A percentile compares a stretch with the other conserved stretches of the same genome.
phyloP scores from a whole-genome alignment of 2,113 vertebrate genomes.

The Coturnix japonica region DNA sequence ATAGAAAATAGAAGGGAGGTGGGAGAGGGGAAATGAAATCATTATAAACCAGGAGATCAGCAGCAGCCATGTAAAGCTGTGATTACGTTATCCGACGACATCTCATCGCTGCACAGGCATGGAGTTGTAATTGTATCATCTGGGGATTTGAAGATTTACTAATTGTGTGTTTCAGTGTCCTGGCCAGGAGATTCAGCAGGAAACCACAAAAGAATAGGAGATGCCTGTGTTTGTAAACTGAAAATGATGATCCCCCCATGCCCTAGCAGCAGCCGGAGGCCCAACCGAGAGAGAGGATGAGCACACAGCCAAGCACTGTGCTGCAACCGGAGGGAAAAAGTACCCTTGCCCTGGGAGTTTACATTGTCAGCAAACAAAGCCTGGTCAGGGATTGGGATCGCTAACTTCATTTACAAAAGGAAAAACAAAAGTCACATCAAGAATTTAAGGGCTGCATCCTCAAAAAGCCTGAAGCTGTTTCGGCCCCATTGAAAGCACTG shows the following conservation, averaged over 20 bases:
- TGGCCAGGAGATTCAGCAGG: slow-evolving; percentile 39
- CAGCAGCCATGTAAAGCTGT: slow-evolving; percentile 44
- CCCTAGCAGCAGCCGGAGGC: slow-evolving; percentile 34
- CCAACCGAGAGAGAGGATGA: slow-evolving; percentile 9
- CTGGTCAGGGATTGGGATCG: not conserved
- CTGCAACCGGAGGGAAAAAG: not conserved
- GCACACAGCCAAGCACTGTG: not conserved
- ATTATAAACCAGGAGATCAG: slow-evolving; percentile 58
- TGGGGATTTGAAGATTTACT: slow-evolving; percentile 50
- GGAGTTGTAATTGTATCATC: slow-evolving; percentile 46
- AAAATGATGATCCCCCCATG: slow-evolving; percentile 8
- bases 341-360: slow-evolving; percentile 45
- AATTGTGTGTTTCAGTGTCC: slow-evolving; percentile 38
- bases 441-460: not conserved
- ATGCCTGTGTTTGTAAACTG: slow-evolving; percentile 59
- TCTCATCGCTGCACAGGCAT: not conserved
- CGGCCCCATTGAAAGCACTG: not conserved
- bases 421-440: slow-evolving; percentile 28
- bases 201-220: slow-evolving; percentile 54
- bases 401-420: slow-evolving; percentile 18
- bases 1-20: slow-evolving; percentile 67
- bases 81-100: slow-evolving; percentile 18
- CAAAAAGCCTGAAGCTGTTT: not conserved
- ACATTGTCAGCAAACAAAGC: slow-evolving; percentile 51
- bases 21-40: slow-evolving; percentile 76